These are phyloP conservation scores for Luehdorfia chinensis DNA, from an alignment of 1,140 invertebrate species.

Conservation along the genomic window DNA sequence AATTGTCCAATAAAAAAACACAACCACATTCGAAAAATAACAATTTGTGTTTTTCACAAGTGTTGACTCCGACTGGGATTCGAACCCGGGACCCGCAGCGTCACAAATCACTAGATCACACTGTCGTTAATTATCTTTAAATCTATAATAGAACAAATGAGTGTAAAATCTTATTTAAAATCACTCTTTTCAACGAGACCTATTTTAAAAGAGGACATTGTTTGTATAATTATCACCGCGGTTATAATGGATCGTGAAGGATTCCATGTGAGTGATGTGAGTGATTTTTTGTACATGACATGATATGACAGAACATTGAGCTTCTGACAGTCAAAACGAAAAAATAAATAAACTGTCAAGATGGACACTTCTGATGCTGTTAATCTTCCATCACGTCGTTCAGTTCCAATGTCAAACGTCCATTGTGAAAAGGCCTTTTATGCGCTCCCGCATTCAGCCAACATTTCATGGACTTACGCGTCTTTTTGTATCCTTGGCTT, in stretches of 20 bases:
- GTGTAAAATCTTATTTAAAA: too few species aligned
- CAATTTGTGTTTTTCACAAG: too few species aligned
- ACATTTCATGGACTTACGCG: constrained; percentile 9
- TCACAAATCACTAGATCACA: too few species aligned
- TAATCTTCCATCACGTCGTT: constrained; percentile 13
- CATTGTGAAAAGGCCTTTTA: constrained; percentile 14
- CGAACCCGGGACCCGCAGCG: too few species aligned
- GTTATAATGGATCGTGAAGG: constrained; percentile 3
- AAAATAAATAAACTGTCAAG: constrained; percentile 7
- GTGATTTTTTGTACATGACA: constrained; percentile 5
- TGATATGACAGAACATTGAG: constrained; percentile 5
- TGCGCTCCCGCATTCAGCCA: background rate
- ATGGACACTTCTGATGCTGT: constrained; percentile 2
- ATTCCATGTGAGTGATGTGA: constrained; percentile 10
- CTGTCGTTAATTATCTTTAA: too few species aligned
- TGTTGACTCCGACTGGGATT: too few species aligned
- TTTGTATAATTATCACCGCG: background rate
- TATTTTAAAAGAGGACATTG: background rate
- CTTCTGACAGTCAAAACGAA: constrained; percentile 7
- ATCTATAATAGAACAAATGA: too few species aligned
- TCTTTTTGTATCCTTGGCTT: constrained; percentile 13
- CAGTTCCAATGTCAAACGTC: constrained; percentile 10
- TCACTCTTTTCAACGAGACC: too few species aligned
- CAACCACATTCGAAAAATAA: too few species aligned
- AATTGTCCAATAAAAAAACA: too few species aligned